phyloP scores from a whole-genome alignment of 1,140 invertebrate species.

The Ridgeia piscesae region DNA sequence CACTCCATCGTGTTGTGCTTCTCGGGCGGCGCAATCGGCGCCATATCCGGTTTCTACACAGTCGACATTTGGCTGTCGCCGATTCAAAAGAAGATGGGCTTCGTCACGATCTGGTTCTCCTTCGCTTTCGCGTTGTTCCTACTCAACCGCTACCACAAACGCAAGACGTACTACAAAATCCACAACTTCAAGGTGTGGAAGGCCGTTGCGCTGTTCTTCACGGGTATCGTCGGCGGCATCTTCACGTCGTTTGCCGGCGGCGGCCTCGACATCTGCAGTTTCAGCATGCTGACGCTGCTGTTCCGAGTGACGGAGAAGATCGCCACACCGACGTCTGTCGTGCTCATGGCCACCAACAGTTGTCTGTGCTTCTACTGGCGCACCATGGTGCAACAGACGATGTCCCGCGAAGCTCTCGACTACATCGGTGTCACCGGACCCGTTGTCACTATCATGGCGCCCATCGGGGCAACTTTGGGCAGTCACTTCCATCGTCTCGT shows the following conservation, averaged over 20 bases:
- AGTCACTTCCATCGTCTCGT: constrained; percentile 51
- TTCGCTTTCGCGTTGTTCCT: constrained; percentile 44
- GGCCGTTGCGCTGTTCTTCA: constrained; percentile 36
- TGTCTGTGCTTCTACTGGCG: constrained; percentile 48
- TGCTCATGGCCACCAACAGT: constrained; percentile 44
- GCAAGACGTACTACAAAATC: constrained; percentile 38
- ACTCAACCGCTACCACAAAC: constrained; percentile 40
- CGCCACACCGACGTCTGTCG: constrained; percentile 48
- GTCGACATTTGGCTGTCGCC: constrained; percentile 34
- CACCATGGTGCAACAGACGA: constrained; percentile 44
- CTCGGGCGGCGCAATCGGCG: constrained; percentile 38
- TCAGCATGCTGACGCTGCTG: constrained; percentile 43
- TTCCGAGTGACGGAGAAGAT: constrained; percentile 49
- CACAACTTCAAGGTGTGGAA: constrained; percentile 37
- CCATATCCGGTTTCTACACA: constrained; percentile 41
- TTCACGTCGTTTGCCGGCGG: constrained; percentile 44
- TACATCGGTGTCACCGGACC: constrained; percentile 46
- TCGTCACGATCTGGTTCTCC: constrained; percentile 47
- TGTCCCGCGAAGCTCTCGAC: constrained; percentile 43
- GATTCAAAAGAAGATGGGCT: constrained; percentile 44
- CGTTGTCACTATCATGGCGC: constrained; percentile 39
- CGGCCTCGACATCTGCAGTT: constrained; percentile 46
- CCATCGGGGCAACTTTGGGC: constrained; percentile 47
- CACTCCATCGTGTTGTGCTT: constrained; percentile 38
- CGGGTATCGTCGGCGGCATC: constrained; percentile 44